A percentile compares a stretch with the other conserved stretches of the same genome.
Evolutionary conservation across 2,797 vertebrate genomes (phyloP).

Genomic region (Luscinia megarhynchos): DNA sequence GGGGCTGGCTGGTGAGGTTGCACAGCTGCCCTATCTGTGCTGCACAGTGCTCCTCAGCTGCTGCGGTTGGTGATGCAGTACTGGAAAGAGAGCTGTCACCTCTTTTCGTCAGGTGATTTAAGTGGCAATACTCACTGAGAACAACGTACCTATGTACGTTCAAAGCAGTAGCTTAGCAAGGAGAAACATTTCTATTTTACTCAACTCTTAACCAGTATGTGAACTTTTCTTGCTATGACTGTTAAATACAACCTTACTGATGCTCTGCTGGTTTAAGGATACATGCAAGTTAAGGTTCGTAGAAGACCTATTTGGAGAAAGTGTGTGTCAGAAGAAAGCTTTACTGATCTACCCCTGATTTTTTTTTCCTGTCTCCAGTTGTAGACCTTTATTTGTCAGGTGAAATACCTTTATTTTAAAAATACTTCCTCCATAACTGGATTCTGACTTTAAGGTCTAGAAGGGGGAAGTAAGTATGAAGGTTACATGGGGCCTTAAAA

Average conservation of each 20-base stretch:
- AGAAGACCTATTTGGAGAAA: background rate
- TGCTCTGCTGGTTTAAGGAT: background rate
- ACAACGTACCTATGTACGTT: background rate
- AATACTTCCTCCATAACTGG: background rate
- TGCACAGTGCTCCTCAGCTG: background rate
- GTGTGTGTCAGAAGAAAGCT: background rate
- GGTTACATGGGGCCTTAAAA: background rate
- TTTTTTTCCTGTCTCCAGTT: background rate
- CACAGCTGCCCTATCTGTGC: background rate
- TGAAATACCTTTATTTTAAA: background rate
- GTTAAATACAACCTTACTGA: background rate
- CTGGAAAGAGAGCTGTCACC: background rate
- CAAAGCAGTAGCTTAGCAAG: background rate
- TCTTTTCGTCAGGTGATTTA: background rate
- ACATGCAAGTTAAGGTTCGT: background rate
- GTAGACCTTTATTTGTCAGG: background rate
- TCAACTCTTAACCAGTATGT: background rate
- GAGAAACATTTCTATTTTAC: background rate
- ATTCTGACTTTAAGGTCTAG: background rate
- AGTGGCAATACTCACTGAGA: background rate
- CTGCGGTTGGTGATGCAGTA: background rate
- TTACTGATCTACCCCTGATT: rapidly evolving
- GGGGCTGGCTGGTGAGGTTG: background rate
- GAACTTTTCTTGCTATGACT: background rate
- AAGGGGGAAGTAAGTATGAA: background rate